These are phyloP conservation scores for Pseudocheirus occidentalis DNA, from an alignment of 2,797 vertebrate species.

Conservation along the genomic window DNA sequence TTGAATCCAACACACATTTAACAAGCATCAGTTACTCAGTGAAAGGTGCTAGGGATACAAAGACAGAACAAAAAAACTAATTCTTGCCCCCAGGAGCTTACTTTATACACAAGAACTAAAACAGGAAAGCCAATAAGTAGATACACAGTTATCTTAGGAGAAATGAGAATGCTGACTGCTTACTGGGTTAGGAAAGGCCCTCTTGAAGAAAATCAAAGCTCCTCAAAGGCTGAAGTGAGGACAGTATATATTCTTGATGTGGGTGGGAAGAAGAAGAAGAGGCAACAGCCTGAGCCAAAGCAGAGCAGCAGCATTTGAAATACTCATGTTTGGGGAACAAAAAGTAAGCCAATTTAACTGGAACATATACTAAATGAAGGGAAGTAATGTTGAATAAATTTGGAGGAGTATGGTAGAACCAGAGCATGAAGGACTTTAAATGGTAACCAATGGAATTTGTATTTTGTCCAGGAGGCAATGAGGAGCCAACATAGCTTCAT, in stretches of 20 bases:
- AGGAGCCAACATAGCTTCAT: not conserved
- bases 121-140: not conserved
- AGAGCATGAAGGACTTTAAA: not conserved
- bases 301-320: not conserved
- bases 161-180: not conserved
- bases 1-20: not conserved
- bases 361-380: not conserved
- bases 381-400: not conserved
- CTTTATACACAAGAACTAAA: not conserved
- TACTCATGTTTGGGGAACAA: not conserved
- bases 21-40: not conserved
- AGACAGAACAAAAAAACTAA: not conserved
- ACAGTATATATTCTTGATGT: not conserved
- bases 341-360: not conserved
- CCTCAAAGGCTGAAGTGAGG: not conserved
- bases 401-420: not conserved
- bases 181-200: not conserved
- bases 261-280: accelerated
- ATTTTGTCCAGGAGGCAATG: not conserved
- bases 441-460: not conserved
- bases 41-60: not conserved
- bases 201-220: not conserved
- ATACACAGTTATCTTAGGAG: not conserved
- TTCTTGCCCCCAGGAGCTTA: not conserved
- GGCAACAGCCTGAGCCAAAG: not conserved